Evolutionary conservation across 2,888 invertebrate species (phyloP).

Genomic region (Cryptus viduatorius): DNA sequence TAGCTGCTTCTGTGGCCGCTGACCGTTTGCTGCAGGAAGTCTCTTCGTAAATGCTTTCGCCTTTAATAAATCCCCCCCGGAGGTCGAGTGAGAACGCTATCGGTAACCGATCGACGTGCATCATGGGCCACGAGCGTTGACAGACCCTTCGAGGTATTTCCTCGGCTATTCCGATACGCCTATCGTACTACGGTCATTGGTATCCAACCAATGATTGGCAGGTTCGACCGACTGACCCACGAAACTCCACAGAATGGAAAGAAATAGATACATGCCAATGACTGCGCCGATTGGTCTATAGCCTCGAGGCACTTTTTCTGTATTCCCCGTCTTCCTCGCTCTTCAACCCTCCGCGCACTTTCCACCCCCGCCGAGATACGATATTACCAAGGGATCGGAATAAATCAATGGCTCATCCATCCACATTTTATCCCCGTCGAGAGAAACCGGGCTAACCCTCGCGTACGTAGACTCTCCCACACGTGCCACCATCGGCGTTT

Average conservation of each 20-base stretch:
- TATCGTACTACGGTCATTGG: slow-evolving; percentile 6
- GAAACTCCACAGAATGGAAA: slow-evolving; percentile 23
- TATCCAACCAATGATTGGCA: not conserved
- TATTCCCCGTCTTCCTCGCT: slow-evolving; percentile 51
- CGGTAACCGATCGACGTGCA: slow-evolving; percentile 82
- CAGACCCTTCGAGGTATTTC: slow-evolving; percentile 78
- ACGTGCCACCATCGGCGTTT: slow-evolving; percentile 52
- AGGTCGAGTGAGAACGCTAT: slow-evolving; percentile 73
- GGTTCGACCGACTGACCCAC: not conserved
- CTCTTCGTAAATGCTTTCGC: slow-evolving; percentile 70
- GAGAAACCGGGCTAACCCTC: slow-evolving; percentile 72
- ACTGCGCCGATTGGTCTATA: slow-evolving; percentile 38
- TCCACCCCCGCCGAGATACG: slow-evolving; percentile 75
- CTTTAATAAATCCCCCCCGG: slow-evolving; percentile 80
- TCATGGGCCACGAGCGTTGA: slow-evolving; percentile 81
- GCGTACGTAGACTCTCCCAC: slow-evolving; percentile 58
- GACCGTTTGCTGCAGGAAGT: slow-evolving; percentile 66
- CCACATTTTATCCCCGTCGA: slow-evolving; percentile 82
- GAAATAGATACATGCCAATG: slow-evolving; percentile 22
- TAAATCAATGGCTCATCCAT: slow-evolving; percentile 84
- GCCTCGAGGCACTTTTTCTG: slow-evolving; percentile 68
- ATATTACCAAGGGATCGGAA: slow-evolving; percentile 83
- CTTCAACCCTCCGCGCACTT: slow-evolving; percentile 33
- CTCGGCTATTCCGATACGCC: slow-evolving; percentile 49
- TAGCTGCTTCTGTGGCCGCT: slow-evolving; percentile 10